Evolutionary conservation across 1,140 invertebrate genomes (phyloP), one percentile per base, ranked within the genome.

Genomic region (Eufriesea mexicana): DNA sequence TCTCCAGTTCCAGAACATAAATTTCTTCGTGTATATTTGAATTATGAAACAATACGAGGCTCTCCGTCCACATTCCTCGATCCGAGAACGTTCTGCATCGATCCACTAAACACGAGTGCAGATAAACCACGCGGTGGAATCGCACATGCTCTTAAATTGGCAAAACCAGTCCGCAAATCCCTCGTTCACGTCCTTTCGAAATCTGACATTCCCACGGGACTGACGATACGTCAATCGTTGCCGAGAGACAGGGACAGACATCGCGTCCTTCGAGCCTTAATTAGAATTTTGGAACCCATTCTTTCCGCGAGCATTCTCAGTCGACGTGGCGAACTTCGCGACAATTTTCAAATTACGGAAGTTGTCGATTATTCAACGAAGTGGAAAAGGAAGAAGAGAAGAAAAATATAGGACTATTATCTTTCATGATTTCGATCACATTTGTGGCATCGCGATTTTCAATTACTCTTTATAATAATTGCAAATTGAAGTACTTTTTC

Each of bases 111-210:
- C 23, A 10, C 5, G 20, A 0, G 64, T 5, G 25, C 9, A 28
- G n/a, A 25, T 14, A 51, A 8, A 8, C 14, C 23, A 18, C 8
- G 68, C 25, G 18, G 16, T 25, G 51, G n/a, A 47, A 45, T 28
- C 16, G 20, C 14, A 25, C 47, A 25, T 9, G 23, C 28, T 59
- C 42, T 47, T 59, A 77, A 77, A 77, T 67, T 35, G 47, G 16
- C 4, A 5, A 47, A 66, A 71, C 47, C 68, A 71, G 47, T 54
- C 35, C 35, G 28, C 51, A 72, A 55, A 72, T 45, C 75, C 20
- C 49, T 68, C 51, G 49, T 55, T 28, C n/a, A 28, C 25, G 28
- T 77, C 28, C 64, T 57, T 68, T 45, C 62, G 35, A 72, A 55
- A 72, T 55, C 51, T 55, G 51, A 72, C 70, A 51, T 5, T 51